Base-by-base conservation (phyloP, 2,888 invertebrate species). In the Cerastis rubricosa region DNA sequence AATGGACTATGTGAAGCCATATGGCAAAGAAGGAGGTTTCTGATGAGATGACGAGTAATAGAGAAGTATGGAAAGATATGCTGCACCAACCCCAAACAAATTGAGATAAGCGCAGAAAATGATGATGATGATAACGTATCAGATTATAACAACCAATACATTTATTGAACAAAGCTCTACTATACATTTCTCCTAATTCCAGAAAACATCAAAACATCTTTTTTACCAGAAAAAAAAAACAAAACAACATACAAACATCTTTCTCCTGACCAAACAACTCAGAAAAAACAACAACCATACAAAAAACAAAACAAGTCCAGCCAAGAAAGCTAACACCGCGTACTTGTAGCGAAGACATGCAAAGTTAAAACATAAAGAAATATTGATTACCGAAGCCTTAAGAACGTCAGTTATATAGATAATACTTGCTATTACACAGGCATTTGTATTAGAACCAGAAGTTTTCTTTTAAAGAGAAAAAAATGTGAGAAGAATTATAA, bases 371-470 rank as follows among this genome's bases (percentile, higher is more conserved):
- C 64, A 51, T 59, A 51, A 76, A 85, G 69, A 67, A 65, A 74
- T 83, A 83, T 83, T 83, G 83, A 83, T 83, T 85, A 78, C 61
- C 11, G 86, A 83, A 83, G 71, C 83, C 83, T 0, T 12, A 6
- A 12, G 19, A 25, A 19, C 19, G 66, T 22, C 64, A 43, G 73
- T 51, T 80, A 59, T 72, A 57, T 67, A 64, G 66, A 43, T 72
- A 81, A 81, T 72, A 35, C 68, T 66, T 35, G 69, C 45, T 47
- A 63, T 84, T 84, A 80, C 40, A n/a, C 8, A 17, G 40, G 29
- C 29, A 51, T 72, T 80, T 73, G 61, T 54, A 59, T 61, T 57
- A 40, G n/a, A 49, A 61, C n/a, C 51, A 22, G 49, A 25, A 1
- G 9, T 67, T 80, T 47, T 45, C 22, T 68, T 25, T 45, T 17